Conservation (phyloP, 2,888 invertebrate species). For the Augochlorella aurata region DNA sequence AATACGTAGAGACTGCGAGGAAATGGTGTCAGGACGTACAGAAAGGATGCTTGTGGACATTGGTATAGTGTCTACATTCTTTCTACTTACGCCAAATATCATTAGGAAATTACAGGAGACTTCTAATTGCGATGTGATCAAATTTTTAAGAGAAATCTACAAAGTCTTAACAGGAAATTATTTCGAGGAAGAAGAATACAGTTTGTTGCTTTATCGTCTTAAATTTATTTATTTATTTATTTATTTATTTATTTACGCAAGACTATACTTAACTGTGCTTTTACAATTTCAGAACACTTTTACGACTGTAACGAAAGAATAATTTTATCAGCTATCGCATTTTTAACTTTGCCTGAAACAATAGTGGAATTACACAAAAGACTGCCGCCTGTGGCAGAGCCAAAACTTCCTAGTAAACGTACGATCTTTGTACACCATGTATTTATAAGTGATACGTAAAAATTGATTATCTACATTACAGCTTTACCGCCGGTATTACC, state of each 20-base stretch:
- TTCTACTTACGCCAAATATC: constrained; percentile 67
- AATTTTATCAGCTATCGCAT: constrained; percentile 77
- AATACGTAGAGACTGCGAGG: constrained; percentile 73
- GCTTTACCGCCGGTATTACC: constrained; percentile 60
- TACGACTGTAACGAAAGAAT: constrained; percentile 78
- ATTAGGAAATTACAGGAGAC: constrained; percentile 69
- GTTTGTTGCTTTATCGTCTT: constrained; percentile 61
- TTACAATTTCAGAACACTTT: constrained; percentile 66
- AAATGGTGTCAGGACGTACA: constrained; percentile 72
- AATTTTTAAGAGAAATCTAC: constrained; percentile 76
- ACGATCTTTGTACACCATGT: constrained; percentile 31
- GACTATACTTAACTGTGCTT: neutral
- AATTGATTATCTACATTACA: constrained; percentile 51
- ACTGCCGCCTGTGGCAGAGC: constrained; percentile 67
- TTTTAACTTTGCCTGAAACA: constrained; percentile 75
- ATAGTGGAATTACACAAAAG: constrained; percentile 72
- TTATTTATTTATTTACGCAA: neutral
- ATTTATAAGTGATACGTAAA: neutral
- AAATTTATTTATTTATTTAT: neutral
- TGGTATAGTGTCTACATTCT: constrained; percentile 74
- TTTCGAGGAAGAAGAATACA: constrained; percentile 74
- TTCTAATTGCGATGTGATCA: constrained; percentile 67
- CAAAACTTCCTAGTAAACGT: constrained; percentile 74
- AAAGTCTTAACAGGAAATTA: constrained; percentile 73
- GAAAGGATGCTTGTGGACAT: constrained; percentile 68